phyloP scores from a whole-genome alignment of 2,888 invertebrate genomes.

The Phaonia tiefii region DNA sequence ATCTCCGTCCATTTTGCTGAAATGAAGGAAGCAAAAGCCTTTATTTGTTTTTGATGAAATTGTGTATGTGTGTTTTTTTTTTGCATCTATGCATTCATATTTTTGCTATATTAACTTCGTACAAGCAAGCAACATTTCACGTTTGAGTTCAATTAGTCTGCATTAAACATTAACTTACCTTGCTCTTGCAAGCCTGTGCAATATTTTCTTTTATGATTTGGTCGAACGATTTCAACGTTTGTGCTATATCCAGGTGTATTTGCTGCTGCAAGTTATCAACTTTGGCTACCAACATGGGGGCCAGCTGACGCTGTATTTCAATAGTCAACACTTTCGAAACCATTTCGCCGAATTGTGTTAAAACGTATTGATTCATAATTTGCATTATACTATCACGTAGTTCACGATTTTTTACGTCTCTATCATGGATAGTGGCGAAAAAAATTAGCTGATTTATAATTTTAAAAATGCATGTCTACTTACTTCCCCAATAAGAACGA shows the following conservation, averaged over 20 bases:
- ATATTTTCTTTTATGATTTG: conserved; percentile 89
- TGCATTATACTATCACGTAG: conserved; percentile 82
- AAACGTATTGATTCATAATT: conserved; percentile 82
- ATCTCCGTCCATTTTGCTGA: no score
- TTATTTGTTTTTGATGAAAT: no score
- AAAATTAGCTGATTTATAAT: not conserved
- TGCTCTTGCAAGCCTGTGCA: conserved; percentile 88
- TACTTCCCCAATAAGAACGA: conserved; percentile 78
- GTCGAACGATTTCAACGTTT: conserved; percentile 88
- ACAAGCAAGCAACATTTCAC: no score
- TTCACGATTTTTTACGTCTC: conserved; percentile 81
- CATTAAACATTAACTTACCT: conserved; percentile 83
- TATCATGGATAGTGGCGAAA: conserved; percentile 66
- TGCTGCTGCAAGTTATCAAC: conserved; percentile 87
- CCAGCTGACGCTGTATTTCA: conserved; percentile 82
- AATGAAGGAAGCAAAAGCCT: no score
- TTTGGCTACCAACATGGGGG: conserved; percentile 84
- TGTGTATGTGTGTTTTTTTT: no score
- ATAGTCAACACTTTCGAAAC: conserved; percentile 82
- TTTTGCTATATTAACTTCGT: no score
- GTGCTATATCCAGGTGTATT: conserved; percentile 87
- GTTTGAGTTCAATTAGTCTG: no score
- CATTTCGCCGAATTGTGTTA: conserved; percentile 81
- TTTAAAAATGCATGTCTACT: conserved; percentile 15
- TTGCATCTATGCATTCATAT: no score